Evolutionary conservation across 2,797 vertebrate species (phyloP).

Genomic region (Nasua narica): DNA sequence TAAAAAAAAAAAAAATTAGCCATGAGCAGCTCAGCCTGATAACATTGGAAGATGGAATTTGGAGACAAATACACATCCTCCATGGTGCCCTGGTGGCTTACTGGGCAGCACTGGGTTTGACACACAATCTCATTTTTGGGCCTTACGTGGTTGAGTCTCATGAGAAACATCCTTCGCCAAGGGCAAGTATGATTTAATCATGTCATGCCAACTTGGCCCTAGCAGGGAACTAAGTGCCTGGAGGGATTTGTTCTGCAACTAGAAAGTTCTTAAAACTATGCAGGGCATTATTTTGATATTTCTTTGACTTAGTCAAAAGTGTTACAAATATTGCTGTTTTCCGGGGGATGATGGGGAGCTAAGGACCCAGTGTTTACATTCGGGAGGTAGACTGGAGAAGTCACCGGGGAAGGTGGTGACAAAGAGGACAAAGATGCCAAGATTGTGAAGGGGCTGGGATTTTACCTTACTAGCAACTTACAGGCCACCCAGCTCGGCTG

Average conservation of each 20-base stretch:
- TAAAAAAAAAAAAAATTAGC: not conserved
- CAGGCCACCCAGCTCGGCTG: not conserved
- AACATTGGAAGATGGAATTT: not conserved
- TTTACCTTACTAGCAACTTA: not conserved
- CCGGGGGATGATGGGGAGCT: not conserved
- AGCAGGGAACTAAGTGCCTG: not conserved
- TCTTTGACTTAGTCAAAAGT: not conserved
- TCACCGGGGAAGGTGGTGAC: too few species aligned
- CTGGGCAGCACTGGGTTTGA: not conserved
- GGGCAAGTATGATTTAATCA: not conserved
- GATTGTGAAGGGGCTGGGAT: not conserved
- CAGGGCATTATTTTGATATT: not conserved
- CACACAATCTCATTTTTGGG: not conserved
- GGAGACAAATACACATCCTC: not conserved
- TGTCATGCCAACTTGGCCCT: not conserved
- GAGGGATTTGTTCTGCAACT: not conserved
- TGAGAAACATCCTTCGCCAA: not conserved
- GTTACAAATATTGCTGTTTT: constrained; percentile 13
- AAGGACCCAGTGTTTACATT: not conserved
- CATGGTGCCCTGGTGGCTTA: not conserved
- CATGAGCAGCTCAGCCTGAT: not conserved
- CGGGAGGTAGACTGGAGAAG: not conserved
- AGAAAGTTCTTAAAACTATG: not conserved
- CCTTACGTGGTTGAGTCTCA: not conserved
- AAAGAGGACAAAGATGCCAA: not conserved